Conservation (phyloP, 1,140 invertebrate genomes). For the Trichoplusia ni region DNA sequence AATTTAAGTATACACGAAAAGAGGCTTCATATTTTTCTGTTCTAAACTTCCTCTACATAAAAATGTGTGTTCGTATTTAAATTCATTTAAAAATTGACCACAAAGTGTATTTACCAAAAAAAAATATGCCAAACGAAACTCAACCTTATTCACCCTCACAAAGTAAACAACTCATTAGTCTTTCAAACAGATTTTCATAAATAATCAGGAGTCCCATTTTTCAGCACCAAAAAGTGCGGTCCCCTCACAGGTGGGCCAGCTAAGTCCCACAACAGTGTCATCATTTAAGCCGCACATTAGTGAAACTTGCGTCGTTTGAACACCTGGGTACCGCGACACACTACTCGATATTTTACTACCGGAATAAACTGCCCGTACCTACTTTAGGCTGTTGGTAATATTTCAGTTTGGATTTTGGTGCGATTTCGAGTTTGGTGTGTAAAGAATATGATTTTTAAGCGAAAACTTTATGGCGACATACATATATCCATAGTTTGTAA, state of each 20-base stretch:
- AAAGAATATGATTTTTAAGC: not conserved
- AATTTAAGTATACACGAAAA: conserved; percentile 46
- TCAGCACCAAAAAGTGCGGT: conserved; percentile 23
- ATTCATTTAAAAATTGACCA: not conserved
- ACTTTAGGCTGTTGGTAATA: conserved; percentile 26
- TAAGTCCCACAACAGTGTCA: conserved; percentile 61
- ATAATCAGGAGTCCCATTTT: conserved; percentile 20
- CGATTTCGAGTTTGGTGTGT: conserved; percentile 1
- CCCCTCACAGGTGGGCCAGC: conserved; percentile 12
- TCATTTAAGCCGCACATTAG: conserved; percentile 78
- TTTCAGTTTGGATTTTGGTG: conserved; percentile 31
- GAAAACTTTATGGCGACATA: too few species aligned
- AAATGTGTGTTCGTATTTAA: not conserved
- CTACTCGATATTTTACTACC: conserved; percentile 68
- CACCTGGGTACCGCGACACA: conserved; percentile 67
- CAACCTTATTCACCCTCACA: not conserved
- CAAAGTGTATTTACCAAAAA: not conserved
- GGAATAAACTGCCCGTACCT: conserved; percentile 45
- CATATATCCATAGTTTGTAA: too few species aligned
- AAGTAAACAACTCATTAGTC: conserved; percentile 6
- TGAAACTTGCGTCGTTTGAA: conserved; percentile 74
- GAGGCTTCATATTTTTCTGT: conserved; percentile 43
- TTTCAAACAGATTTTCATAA: not conserved
- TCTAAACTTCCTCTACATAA: conserved; percentile 35
- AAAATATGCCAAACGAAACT: not conserved